A percentile compares a stretch with the other conserved stretches of the same genome.
These are phyloP conservation scores for Steinernema hermaphroditum DNA, from an alignment of 2,888 invertebrate genomes.

Conservation along the genomic window DNA sequence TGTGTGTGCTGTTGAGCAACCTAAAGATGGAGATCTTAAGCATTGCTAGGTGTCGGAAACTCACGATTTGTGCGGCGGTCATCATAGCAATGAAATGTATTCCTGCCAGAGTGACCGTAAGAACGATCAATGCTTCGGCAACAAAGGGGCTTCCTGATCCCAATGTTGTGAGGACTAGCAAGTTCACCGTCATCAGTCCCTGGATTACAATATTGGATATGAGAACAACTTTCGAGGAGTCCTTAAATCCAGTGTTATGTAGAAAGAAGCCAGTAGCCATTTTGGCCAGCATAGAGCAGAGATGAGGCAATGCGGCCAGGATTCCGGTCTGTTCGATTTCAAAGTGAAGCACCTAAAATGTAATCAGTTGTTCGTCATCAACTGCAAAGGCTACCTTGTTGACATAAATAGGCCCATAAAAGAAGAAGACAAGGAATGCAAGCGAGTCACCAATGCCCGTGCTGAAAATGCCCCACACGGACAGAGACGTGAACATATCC, in stretches of 20 bases:
- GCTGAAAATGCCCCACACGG: background rate
- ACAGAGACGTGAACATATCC: background rate
- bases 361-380: background rate
- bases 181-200: background rate
- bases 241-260: background rate
- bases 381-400: background rate
- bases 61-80: background rate
- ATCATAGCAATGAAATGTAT: background rate
- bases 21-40: background rate
- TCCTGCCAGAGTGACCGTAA: background rate
- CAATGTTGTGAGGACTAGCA: background rate
- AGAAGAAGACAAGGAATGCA: background rate
- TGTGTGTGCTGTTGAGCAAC: constrained; percentile 5
- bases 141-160: background rate
- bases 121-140: background rate
- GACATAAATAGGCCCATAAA: background rate
- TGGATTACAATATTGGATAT: background rate
- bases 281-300: background rate
- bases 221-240: background rate
- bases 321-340: background rate
- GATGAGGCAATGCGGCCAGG: background rate
- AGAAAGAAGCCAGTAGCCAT: background rate
- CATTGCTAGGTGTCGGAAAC: background rate
- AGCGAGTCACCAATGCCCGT: background rate
- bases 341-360: background rate